Base-by-base conservation (phyloP, 2,113 vertebrate species). In the Pedionomus torquatus region DNA sequence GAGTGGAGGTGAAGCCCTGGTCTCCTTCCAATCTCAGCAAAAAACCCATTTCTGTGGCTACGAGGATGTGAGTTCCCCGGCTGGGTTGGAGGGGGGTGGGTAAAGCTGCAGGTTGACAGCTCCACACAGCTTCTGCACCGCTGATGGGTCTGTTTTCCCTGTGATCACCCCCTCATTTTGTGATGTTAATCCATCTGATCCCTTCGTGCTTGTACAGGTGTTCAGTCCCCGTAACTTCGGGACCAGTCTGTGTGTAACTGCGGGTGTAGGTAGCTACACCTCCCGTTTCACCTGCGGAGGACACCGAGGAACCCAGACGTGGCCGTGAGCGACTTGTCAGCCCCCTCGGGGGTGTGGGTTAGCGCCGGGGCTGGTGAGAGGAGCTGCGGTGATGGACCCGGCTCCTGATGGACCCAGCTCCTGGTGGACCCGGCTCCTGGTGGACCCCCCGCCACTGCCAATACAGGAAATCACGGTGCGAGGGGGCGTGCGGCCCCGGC, bases 31-130 rank as follows among this genome's bases (percentile, higher is more conserved):
- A 31, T 0, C 3, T 0, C 21, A 25, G 80, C 58, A 15, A 18
- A 39, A 11, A 2, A 1, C 33, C 44, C 51, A 1, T 7, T 44
- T 2, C 7, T 3, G 58, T 13, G 75, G 9, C 79, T 4, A 0
- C 1, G 39, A n/a, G 25, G 17, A 31, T 2, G 3, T 5, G 1
- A 12, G 1, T 10, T 6, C 26, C 11, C 10, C 17, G 13, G 31
- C 58, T 11, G 69, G 30, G 54, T 0, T 0, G 8, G 8, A 8
- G 11, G 48, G 31, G 1, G 10, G 23, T 4, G 0, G 0, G 33
- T 15, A 6, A 19, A 18, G 60, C 24, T 5, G 37, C 43, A 7
- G 15, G 1, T 0, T 0, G 2, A 4, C 1, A 2, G 54, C 21
- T 0, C 5, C 86, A 14, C 2, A 6, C 41, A 37, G 41, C 25